Conservation (phyloP, 2,888 invertebrate genomes). For the Ichneumoninae sp. region DNA sequence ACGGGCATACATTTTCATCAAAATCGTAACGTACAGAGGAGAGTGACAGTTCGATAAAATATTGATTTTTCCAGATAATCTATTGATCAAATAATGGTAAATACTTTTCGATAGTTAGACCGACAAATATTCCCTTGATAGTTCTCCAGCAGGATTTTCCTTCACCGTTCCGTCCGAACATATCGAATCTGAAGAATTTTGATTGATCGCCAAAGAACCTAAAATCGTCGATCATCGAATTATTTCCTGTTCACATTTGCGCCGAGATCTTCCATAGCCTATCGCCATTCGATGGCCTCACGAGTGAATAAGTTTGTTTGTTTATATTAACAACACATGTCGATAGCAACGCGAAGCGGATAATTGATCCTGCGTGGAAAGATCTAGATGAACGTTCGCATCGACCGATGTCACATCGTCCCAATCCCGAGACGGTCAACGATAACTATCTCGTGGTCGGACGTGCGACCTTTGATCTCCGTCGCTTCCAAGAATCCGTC, state of each 20-base stretch:
- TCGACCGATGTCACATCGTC: slow-evolving; percentile 13
- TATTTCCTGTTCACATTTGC: background rate
- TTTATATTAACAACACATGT: background rate
- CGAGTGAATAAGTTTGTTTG: background rate
- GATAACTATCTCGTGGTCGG: slow-evolving; percentile 49
- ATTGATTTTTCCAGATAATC: background rate
- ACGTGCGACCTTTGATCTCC: slow-evolving; percentile 58
- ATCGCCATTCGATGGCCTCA: background rate
- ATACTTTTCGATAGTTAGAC: background rate
- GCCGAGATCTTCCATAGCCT: background rate
- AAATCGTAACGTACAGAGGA: background rate
- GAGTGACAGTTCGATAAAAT: background rate
- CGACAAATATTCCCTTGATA: background rate
- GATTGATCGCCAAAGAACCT: background rate
- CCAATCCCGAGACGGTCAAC: slow-evolving; percentile 28
- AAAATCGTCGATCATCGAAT: background rate
- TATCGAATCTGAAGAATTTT: background rate
- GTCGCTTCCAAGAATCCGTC: slow-evolving; percentile 50
- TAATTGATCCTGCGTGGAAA: background rate
- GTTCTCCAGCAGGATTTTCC: background rate
- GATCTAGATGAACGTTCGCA: background rate
- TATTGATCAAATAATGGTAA: background rate
- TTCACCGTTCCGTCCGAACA: background rate
- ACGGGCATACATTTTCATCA: background rate
- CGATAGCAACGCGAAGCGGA: background rate